Percentiles rank a stretch among this genome's conserved stretches.
These are phyloP conservation scores for Toxotes jaculatrix DNA, from an alignment of 2,113 vertebrate genomes.

Conservation along the genomic window DNA sequence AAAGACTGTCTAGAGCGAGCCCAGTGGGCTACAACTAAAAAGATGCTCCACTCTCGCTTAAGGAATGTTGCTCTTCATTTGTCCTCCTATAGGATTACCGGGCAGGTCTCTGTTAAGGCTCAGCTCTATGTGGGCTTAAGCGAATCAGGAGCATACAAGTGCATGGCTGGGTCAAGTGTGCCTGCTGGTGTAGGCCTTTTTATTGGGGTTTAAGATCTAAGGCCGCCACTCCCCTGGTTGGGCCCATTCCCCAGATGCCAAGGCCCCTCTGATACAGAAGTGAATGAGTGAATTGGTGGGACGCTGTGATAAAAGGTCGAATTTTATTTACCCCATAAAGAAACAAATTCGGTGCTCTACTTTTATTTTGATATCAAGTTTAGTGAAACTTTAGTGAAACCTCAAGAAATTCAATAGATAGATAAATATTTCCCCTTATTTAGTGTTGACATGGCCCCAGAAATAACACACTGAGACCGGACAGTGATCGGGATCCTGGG, in stretches of 20 bases:
- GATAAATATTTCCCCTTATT: background rate
- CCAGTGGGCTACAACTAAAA: conserved; percentile 13
- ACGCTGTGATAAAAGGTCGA: background rate
- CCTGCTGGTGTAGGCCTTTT: conserved; percentile 68
- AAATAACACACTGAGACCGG: background rate
- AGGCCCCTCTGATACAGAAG: conserved; percentile 23
- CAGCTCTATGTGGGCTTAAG: conserved; percentile 62
- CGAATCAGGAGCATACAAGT: conserved; percentile 66
- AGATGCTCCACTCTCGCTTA: conserved; percentile 53
- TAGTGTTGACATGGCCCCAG: background rate
- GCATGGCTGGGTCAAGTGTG: conserved; percentile 71
- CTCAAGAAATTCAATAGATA: background rate
- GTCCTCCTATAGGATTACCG: conserved; percentile 74
- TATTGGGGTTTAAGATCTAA: conserved; percentile 70
- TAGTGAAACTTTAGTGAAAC: background rate
- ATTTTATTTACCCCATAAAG: conserved; percentile 1
- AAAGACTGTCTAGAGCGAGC: conserved; percentile 17
- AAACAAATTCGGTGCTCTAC: background rate
- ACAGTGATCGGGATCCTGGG: conserved; percentile 5
- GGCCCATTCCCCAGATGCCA: conserved; percentile 75
- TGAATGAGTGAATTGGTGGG: background rate
- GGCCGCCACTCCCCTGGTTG: conserved; percentile 64
- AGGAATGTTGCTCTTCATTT: conserved; percentile 75
- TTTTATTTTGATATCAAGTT: background rate
- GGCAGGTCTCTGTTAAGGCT: conserved; percentile 60